Conservation (phyloP, 2,797 vertebrate species). For the Setipinna tenuifilis region DNA sequence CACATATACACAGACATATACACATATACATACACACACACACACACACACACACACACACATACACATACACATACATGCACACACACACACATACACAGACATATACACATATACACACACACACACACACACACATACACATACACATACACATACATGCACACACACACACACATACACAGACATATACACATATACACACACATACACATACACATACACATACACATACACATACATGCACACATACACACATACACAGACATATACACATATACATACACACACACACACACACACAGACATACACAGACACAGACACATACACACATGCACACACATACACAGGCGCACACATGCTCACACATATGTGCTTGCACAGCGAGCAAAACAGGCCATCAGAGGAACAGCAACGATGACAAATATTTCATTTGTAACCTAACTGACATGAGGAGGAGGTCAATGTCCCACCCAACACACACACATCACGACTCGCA, state of each 20-base stretch:
- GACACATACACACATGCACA: not conserved
- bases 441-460: conserved; percentile 51
- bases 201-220: not conserved
- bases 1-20: not conserved
- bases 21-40: not conserved
- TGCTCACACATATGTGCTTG: not conserved
- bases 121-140: not conserved
- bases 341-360: not conserved
- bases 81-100: not conserved
- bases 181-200: too few species aligned
- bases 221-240: not conserved
- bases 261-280: not conserved
- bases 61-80: not conserved
- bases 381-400: not conserved
- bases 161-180: not conserved
- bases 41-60: not conserved
- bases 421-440: conserved; percentile 21
- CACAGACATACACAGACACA: not conserved
- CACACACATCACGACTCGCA: conserved; percentile 36
- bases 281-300: not conserved
- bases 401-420: conserved; percentile 2
- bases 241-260: not conserved
- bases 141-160: not conserved
- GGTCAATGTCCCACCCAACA: conserved; percentile 57
- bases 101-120: not conserved